Evolutionary conservation across 2,797 vertebrate species (phyloP).

Genomic region (Myripristis murdjan): DNA sequence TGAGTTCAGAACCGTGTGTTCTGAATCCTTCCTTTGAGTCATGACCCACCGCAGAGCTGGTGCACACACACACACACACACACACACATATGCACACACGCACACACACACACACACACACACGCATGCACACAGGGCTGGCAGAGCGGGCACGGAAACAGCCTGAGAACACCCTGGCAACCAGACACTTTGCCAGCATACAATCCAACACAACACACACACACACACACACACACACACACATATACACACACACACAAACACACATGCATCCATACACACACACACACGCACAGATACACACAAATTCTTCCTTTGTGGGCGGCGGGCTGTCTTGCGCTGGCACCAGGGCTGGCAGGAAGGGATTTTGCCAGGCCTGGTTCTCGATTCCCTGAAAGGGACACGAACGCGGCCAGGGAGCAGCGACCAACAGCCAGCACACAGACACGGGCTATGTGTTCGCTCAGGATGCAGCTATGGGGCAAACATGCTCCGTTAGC

Average conservation of each 20-base stretch:
- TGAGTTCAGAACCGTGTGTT: slow-evolving; percentile 86
- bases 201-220: slow-evolving; percentile 61
- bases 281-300: slow-evolving; percentile 50
- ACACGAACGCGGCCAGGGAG: slow-evolving; percentile 57
- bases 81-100: slow-evolving; percentile 30
- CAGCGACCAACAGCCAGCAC: slow-evolving; percentile 56
- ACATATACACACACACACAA: slow-evolving; percentile 18
- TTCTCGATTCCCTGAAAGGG: slow-evolving; percentile 69
- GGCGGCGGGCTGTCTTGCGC: slow-evolving; percentile 55
- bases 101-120: slow-evolving; percentile 37
- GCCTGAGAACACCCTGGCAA: slow-evolving; percentile 84
- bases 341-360: slow-evolving; percentile 78
- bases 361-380: slow-evolving; percentile 78
- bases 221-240: slow-evolving; percentile 35
- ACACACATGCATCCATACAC: slow-evolving; percentile 17
- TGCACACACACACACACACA: slow-evolving; percentile 45
- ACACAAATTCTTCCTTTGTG: slow-evolving; percentile 73
- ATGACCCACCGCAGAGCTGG: slow-evolving; percentile 82
- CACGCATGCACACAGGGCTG: slow-evolving; percentile 57
- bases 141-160: slow-evolving; percentile 80
- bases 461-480: slow-evolving; percentile 27
- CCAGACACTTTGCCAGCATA: slow-evolving; percentile 77
- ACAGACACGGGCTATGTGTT: slow-evolving; percentile 48
- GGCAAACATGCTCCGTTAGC: slow-evolving; percentile 37
- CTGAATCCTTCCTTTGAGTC: slow-evolving; percentile 87